Evolutionary conservation across 2,113 vertebrate species (phyloP), one percentile per base, ranked within the genome.

Genomic region (Lota lota): DNA sequence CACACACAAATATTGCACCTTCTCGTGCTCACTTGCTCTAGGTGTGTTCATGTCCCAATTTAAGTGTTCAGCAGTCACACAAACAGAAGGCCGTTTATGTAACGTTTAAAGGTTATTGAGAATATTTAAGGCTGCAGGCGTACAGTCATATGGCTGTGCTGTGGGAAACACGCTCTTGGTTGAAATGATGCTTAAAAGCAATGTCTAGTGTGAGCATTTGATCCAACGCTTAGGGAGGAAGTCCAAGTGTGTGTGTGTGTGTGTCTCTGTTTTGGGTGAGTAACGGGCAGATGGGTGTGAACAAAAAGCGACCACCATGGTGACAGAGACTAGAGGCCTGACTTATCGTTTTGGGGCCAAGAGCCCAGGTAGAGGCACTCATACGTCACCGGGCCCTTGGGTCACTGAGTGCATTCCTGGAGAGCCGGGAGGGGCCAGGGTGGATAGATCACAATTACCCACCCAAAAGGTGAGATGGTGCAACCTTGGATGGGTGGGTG

Each of bases 291-390:
- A 80, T 77, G 72, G 74, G 47, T 79, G 61, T 73, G 56, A 59
- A 89, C 73, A 85, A 86, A 84, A 70, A 63, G 69, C 80, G 81
- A 88, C 87, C 84, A 89, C 81, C 82, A 19, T 54, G 84, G 68
- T 85, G 73, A 75, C 40, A 67, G 64, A 10, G 16, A 22, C 51
- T 24, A 18, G n/a, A 47, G 57, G 53, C 69, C 71, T 15, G 0
- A 62, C 72, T 70, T 75, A 85, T 76, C 76, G 6, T 79, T 68
- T 22, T 24, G 61, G 65, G 78, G 51, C 71, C 57, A 22, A 53
- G 58, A 57, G 78, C 20, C 18, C 16, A 40, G 24, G 63, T 50
- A 67, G 68, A 47, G 73, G 67, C 75, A 78, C 51, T 11, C 12
- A 12, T n/a, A 11, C n/a, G n/a, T 7, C 57, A 14, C 19, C 79